Base-by-base conservation (phyloP, 2,113 vertebrate genomes). In the Mobula birostris region DNA sequence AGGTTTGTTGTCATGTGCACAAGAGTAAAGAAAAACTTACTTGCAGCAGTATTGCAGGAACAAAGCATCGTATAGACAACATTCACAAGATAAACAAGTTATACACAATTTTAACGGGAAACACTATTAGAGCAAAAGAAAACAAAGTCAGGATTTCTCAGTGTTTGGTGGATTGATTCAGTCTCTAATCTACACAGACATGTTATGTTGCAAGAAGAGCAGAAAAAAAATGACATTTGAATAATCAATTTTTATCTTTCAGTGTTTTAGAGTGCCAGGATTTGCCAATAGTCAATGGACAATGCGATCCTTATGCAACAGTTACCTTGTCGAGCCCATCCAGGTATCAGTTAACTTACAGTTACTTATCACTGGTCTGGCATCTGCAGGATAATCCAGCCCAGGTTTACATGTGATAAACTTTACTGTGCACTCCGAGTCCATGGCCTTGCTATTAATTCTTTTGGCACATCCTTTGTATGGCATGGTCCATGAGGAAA, bases 181-280 rank as follows among this genome's bases (percentile, higher is more conserved):
- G 27, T 85, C 82, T 58, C 21, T 29, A 85, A 85, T 8, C 24
- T 14, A 27, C 24, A 24, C 56, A 58, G 24, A 5, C 56, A 14
- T 58, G 12, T 11, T 82, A 15, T 48, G 58, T 9, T 17, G 85
- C 14, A 88, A 27, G 27, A n/a, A 9, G 24, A 29, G 2, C 21
- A 12, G 56, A n/a, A 14, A n/a, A 61, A 5, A n/a, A 24, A 27
- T 27, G 40, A 58, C 48, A 72, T 83, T 56, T 94, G 63, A 94
- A 77, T 5, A 82, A 32, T 94, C 8, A 12, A 36, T 61, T 15
- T 40, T 95, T 76, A 27, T 79, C 79, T 63, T 72, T 2, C 94
- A 99, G 99, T 95, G 98, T 99, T 95, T 95, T 99, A 94, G 99
- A 99, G 97, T 99, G 99, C 97, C 98, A 98, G 95, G 99, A 98